Percentiles rank a stretch among this genome's conserved stretches.
phyloP scores from a whole-genome alignment of 2,797 vertebrate species.

The Ispidina lecontei region DNA sequence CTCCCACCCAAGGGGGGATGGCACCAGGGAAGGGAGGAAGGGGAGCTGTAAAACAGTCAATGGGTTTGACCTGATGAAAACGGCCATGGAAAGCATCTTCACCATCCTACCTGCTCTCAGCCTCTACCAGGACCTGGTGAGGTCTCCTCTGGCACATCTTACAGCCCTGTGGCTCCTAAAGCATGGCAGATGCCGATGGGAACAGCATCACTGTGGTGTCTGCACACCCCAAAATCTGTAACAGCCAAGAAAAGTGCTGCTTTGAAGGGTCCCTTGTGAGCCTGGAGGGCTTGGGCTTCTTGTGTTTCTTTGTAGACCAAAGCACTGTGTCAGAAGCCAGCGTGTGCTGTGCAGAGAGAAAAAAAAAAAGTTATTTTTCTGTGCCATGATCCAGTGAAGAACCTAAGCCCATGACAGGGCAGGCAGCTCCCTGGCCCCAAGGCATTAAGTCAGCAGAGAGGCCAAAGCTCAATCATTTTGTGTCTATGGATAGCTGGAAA shows the following conservation, averaged over 20 bases:
- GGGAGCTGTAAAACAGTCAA: not conserved
- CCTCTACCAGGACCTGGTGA: not conserved
- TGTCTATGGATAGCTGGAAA: not conserved
- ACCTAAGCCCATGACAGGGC: not conserved
- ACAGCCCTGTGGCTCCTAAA: not conserved
- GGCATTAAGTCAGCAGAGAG: not conserved
- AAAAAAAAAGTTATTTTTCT: not conserved
- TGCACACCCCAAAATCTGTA: not conserved
- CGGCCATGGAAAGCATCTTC: not conserved
- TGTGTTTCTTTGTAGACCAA: not conserved
- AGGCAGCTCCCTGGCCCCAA: not conserved
- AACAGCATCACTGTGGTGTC: accelerated
- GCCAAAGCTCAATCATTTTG: not conserved
- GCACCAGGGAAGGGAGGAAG: not conserved
- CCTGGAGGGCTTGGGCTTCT: not conserved
- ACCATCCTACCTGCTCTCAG: not conserved
- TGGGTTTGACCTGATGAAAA: not conserved
- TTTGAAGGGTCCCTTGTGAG: not conserved
- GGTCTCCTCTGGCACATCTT: not conserved
- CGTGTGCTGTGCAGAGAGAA: not conserved
- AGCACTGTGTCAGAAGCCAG: not conserved
- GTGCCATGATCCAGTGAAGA: not conserved
- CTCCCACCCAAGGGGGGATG: not conserved
- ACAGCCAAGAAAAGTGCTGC: not conserved
- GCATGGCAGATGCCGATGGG: not conserved